phyloP scores from a whole-genome alignment of 2,797 vertebrate genomes.

The Periophthalmus magnuspinnatus region DNA sequence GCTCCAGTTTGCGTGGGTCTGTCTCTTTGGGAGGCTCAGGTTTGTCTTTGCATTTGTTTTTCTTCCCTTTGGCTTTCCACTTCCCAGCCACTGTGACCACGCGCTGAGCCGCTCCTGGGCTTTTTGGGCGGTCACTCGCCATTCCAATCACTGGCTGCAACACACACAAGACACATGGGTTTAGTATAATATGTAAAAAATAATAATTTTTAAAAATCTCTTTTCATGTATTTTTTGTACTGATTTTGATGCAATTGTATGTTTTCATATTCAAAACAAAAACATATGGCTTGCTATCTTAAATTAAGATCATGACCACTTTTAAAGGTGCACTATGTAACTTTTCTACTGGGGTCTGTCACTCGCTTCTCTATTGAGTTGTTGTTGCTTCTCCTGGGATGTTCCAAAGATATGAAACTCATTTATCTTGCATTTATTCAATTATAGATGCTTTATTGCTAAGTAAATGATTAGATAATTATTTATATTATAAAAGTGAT shows the following conservation, averaged over 20 bases:
- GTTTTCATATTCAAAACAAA: too few relatives aligned
- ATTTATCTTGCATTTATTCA: too few relatives aligned
- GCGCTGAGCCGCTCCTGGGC: slow-evolving; percentile 81
- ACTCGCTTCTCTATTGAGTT: neutral
- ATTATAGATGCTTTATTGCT: too few relatives aligned
- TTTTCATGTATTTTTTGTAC: neutral
- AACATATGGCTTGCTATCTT: too few relatives aligned
- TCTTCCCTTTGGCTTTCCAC: slow-evolving; percentile 86
- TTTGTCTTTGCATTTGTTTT: slow-evolving; percentile 90
- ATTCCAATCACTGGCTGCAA: neutral
- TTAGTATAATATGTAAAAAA: neutral
- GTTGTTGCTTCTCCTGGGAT: neutral
- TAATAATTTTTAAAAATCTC: neutral
- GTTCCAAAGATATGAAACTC: neutral
- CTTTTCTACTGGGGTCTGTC: neutral
- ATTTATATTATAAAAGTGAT: neutral
- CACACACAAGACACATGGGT: neutral
- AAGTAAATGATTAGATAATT: too few relatives aligned
- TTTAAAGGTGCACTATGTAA: neutral
- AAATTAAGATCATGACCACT: too few relatives aligned
- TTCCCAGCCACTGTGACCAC: slow-evolving; percentile 79
- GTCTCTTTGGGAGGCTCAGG: slow-evolving; percentile 91
- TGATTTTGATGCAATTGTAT: neutral
- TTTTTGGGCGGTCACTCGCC: slow-evolving; percentile 58
- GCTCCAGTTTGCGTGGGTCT: slow-evolving; percentile 93